phyloP scores from a whole-genome alignment of 1,140 invertebrate genomes.

The Caerostris extrusa region DNA sequence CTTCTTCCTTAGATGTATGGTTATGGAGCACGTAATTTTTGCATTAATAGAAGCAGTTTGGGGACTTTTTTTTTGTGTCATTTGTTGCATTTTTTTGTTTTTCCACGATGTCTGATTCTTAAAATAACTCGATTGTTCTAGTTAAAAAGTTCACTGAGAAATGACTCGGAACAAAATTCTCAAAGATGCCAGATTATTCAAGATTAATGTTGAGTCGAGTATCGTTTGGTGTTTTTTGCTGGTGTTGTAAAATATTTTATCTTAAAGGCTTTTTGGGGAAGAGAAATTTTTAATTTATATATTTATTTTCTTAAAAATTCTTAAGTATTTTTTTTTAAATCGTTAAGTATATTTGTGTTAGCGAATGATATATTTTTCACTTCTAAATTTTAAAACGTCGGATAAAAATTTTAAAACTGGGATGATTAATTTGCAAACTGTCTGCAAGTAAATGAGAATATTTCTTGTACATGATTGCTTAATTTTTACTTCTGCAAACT shows the following conservation, averaged over 20 bases:
- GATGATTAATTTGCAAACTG: too few relatives aligned
- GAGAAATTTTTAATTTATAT: too few relatives aligned
- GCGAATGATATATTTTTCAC: too few relatives aligned
- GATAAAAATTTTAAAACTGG: too few relatives aligned
- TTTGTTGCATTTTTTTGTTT: neutral
- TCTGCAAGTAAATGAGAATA: too few relatives aligned
- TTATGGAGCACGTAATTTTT: neutral
- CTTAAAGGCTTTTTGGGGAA: too few relatives aligned
- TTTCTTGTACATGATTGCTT: too few relatives aligned
- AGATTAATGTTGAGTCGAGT: neutral
- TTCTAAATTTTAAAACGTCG: too few relatives aligned
- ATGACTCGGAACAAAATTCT: neutral
- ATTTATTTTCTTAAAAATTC: too few relatives aligned
- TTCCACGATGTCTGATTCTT: neutral
- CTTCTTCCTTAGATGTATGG: neutral
- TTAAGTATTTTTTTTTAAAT: too few relatives aligned
- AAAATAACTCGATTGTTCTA: neutral
- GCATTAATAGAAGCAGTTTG: neutral
- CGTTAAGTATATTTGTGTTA: too few relatives aligned
- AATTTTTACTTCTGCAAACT: too few relatives aligned
- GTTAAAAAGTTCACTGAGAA: neutral
- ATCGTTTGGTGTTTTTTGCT: neutral
- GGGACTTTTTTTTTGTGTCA: neutral
- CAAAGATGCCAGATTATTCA: neutral
- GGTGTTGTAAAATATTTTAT: neutral